These are phyloP conservation scores for Bos javanicus DNA, from an alignment of 2,113 vertebrate genomes.

Conservation along the genomic window DNA sequence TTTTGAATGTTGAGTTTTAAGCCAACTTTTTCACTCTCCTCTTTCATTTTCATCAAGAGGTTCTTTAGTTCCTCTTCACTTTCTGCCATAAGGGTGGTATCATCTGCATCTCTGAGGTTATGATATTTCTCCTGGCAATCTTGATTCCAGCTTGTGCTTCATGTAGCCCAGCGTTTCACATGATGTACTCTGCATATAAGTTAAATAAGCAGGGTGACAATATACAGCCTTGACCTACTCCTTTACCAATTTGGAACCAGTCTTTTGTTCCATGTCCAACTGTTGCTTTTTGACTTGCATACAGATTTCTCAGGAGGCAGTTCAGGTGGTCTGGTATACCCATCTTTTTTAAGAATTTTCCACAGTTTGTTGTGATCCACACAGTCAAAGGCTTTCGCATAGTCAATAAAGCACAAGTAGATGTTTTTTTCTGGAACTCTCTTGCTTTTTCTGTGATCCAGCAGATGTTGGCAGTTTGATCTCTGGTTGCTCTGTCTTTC, in stretches of 20 bases:
- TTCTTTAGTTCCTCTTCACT: not conserved
- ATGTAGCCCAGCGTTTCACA: not conserved
- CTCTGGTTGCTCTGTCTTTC: not conserved
- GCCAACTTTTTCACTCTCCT: not conserved
- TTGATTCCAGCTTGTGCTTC: not conserved
- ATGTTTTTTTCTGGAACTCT: not conserved
- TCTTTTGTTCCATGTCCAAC: not conserved
- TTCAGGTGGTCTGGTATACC: not conserved
- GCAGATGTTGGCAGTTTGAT: not conserved
- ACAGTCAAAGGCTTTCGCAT: not conserved
- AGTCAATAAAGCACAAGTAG: not conserved
- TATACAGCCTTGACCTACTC: not conserved
- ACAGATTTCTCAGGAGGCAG: not conserved
- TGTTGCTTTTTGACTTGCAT: not conserved
- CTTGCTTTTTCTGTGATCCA: not conserved
- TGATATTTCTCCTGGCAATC: accelerated
- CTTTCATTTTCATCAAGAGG: not conserved
- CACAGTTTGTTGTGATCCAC: not conserved
- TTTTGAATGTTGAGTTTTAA: not conserved
- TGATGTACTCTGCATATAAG: not conserved
- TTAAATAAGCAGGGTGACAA: not conserved
- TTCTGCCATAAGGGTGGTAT: no score
- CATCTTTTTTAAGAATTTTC: not conserved
- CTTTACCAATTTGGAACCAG: not conserved
- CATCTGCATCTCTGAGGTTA: not conserved